Evolutionary conservation across 1,140 invertebrate genomes (phyloP), one percentile per base, ranked within the genome.

Genomic region (Spodoptera frugiperda): DNA sequence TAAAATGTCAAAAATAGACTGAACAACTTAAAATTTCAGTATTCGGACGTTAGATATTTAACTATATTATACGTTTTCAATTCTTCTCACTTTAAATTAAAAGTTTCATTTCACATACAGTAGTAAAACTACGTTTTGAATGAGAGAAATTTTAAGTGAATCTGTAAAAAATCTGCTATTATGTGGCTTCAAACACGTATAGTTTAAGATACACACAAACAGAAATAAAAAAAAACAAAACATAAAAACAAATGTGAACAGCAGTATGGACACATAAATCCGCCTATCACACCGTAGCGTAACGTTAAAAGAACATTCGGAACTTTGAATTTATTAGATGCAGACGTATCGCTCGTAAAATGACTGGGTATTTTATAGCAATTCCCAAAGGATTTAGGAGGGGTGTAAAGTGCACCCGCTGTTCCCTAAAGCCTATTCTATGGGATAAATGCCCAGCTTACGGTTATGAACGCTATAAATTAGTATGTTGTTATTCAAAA

Each of bases 361-460:
- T 57, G 9, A 25, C 21, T 19, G 4, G 33, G 6, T 25, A 55
- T 55, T 57, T 57, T 57, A 57, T 57, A 30, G 21, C 21, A 3
- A 3, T 30, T 57, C 21, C 21, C 54, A 6, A 57, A 11, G 21
- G 54, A 57, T 57, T 54, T 57, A 11, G 54, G 12, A 17, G 21
- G 54, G 54, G 54, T 57, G 54, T 57, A 57, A 57, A 57, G 21
- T 57, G 54, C 54, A 57, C 54, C 54, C 54, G 54, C 54, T 57
- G 54, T 14, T 25, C 21, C 12, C 19, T 57, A 57, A 25, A 25
- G 12, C 6, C 54, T 0, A 8, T 39, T 39, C 9, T 11, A 55
- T 55, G 5, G 53, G 25, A 30, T 30, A 57, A 25, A 25, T 21
- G 54, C 25, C 21, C 19, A 57, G 21, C 54, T 57, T 57, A 57